Conservation (phyloP, 2,797 vertebrate species). For the Synaphobranchus kaupii region DNA sequence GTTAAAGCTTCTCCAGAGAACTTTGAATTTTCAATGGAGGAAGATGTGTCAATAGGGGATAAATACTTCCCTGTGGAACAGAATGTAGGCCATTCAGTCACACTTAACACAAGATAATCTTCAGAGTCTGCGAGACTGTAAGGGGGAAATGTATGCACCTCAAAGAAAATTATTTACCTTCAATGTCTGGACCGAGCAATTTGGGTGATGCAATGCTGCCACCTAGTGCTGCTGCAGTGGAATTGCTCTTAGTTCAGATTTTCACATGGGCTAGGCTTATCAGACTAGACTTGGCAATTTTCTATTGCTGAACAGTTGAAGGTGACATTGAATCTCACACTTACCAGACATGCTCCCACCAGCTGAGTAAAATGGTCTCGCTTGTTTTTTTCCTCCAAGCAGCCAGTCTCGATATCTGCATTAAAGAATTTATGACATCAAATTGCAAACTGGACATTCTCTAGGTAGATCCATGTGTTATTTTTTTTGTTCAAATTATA, state of each 20-base stretch:
- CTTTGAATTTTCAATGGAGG: conserved; percentile 13
- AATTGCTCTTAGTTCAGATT: background rate
- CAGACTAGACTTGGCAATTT: background rate
- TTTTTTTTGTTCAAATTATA: background rate
- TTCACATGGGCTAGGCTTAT: background rate
- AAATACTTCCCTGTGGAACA: conserved; percentile 37
- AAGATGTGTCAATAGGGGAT: conserved; percentile 30
- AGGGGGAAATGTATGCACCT: conserved; percentile 27
- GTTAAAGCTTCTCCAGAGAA: conserved; percentile 27
- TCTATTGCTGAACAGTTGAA: conserved; percentile 25
- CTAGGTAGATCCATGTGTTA: background rate
- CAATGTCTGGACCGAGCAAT: conserved; percentile 32
- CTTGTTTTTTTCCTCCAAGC: conserved; percentile 96
- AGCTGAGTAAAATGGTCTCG: conserved; percentile 95
- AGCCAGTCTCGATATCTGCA: conserved; percentile 95
- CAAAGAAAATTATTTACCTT: conserved; percentile 40
- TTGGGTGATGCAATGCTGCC: conserved; percentile 46
- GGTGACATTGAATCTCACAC: conserved; percentile 46
- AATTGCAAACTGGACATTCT: background rate
- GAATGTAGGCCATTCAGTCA: conserved; percentile 49
- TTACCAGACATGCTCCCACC: conserved; percentile 96
- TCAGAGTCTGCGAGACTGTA: conserved; percentile 36
- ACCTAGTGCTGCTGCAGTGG: conserved; percentile 41
- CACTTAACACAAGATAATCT: conserved; percentile 47
- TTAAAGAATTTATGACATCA: conserved; percentile 23